Base-by-base conservation (phyloP, 1,140 invertebrate species). In the Vanessa tameamea region DNA sequence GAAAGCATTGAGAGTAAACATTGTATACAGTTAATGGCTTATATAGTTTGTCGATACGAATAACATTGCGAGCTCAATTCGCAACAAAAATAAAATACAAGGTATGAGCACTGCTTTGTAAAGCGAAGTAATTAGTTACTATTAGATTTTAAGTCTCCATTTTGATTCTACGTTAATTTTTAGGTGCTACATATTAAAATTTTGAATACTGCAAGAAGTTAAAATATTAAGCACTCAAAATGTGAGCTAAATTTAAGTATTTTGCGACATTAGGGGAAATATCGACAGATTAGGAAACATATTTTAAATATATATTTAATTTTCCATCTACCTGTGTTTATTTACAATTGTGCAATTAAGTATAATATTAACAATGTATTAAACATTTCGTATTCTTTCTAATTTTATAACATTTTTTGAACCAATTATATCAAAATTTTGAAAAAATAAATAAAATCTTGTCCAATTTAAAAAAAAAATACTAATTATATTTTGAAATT, bases 291-390 rank as follows among this genome's bases (percentile, higher is more conserved):
- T 67, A 31, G 26, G 26, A 43, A 47, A 13, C n/a, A 15, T 6
- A 26, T 66, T 51, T 31, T 48, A 57, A 43, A 43, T 43, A 48
- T 47, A 69, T 47, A 23, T 26, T 47, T 16, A 55, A 59, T 47
- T 26, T 23, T 20, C 23, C 20, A 37, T 16, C 37, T 70, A 64
- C 37, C 31, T 6, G 67, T 65, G 59, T 65, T 63, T 69, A 75
- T 75, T 57, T 69, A 75, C 67, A 64, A 69, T 20, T 59, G 67
- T 75, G 67, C 67, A 69, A 65, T 31, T 61, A 20, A 48, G 9
- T 31, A 61, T n/a, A 31, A 20, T 57, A 64, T 71, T 51, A 61
- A 61, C 47, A 70, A 15, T 64, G 31, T 69, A 69, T 59, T 68
- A 57, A 51, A 37, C 31, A 31, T 23, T 20, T 67, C 15, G 15